Conservation (phyloP, 1,140 invertebrate genomes). For the Hycleus phaleratus region DNA sequence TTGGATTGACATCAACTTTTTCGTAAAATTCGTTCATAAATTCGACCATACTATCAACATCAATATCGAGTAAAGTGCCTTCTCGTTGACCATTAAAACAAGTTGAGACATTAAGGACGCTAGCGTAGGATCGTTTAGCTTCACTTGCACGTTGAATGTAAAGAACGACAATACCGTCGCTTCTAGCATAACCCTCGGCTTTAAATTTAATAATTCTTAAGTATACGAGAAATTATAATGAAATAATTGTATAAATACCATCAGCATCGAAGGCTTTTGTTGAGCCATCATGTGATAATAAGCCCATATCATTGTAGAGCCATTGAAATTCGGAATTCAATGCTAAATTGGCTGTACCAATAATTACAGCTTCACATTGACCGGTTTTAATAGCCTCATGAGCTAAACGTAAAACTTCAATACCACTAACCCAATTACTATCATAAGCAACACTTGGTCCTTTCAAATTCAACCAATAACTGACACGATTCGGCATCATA, state of each 20-base stretch:
- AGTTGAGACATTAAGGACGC: constrained; percentile 51
- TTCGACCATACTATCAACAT: constrained; percentile 42
- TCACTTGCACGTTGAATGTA: constrained; percentile 74
- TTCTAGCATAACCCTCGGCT: constrained; percentile 67
- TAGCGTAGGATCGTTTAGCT: constrained; percentile 68
- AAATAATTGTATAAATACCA: constrained; percentile 40
- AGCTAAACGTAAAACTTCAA: constrained; percentile 58
- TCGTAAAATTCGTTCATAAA: constrained; percentile 53
- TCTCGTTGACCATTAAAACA: constrained; percentile 58
- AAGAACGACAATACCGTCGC: constrained; percentile 70
- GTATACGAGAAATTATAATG: not conserved
- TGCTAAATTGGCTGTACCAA: constrained; percentile 55
- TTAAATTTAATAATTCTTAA: constrained; percentile 44
- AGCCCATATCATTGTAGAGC: constrained; percentile 51
- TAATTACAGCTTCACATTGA: constrained; percentile 61
- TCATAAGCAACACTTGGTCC: constrained; percentile 65
- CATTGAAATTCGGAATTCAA: constrained; percentile 57
- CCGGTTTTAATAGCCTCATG: constrained; percentile 53
- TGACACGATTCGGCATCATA: constrained; percentile 61
- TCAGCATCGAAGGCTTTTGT: constrained; percentile 63
- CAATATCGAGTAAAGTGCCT: constrained; percentile 47
- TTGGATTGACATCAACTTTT: constrained; percentile 54
- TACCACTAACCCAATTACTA: constrained; percentile 62
- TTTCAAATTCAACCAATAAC: constrained; percentile 48
- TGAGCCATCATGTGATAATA: constrained; percentile 57